These are phyloP conservation scores for Chlamydotis undulata DNA, from an alignment of 2,113 vertebrate species.

Conservation along the genomic window DNA sequence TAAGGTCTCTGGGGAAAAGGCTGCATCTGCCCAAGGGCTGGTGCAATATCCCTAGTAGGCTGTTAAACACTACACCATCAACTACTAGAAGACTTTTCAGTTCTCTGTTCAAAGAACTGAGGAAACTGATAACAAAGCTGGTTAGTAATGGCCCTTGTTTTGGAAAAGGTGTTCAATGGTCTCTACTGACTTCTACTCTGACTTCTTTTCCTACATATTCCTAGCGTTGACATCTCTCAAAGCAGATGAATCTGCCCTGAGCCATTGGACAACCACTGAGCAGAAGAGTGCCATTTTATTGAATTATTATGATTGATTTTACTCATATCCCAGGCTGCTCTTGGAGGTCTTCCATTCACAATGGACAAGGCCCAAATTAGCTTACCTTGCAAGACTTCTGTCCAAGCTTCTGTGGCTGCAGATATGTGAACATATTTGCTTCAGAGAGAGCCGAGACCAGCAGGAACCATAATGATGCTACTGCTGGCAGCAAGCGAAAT, in stretches of 20 bases:
- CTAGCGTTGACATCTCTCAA: not conserved
- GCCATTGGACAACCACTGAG: not conserved
- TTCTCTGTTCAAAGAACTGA: not conserved
- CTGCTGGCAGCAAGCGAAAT: not conserved
- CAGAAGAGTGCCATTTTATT: not conserved
- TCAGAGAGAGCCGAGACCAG: not conserved
- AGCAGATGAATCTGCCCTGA: not conserved
- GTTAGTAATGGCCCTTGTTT: not conserved
- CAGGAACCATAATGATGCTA: not conserved
- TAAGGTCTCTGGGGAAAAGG: not conserved
- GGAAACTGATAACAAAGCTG: not conserved
- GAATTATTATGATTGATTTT: not conserved
- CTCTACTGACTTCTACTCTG: not conserved
- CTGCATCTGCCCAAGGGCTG: not conserved
- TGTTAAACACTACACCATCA: not conserved
- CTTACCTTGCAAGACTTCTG: not conserved
- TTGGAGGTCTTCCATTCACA: not conserved
- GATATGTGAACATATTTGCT: not conserved
- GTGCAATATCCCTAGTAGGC: not conserved
- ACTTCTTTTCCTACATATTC: not conserved
- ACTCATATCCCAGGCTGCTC: not conserved
- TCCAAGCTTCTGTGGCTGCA: conserved; percentile 14
- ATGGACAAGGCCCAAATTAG: not conserved
- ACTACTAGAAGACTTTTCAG: not conserved
- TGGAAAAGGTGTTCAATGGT: not conserved